Conservation (phyloP, 2,797 vertebrate species). For the Pelodytes ibericus region DNA sequence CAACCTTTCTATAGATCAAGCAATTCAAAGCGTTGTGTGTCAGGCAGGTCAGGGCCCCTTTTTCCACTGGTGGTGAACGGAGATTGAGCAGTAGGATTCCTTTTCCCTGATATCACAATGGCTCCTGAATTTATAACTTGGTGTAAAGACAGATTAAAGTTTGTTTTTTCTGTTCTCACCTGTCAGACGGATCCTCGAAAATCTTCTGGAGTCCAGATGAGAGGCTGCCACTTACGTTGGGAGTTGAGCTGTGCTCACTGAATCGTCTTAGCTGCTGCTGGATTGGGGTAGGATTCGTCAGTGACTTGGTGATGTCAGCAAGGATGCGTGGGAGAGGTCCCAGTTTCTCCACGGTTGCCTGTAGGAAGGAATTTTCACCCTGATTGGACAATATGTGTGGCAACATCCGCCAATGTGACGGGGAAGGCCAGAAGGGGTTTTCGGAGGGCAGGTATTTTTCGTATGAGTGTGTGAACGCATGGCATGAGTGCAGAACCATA, state of each 20-base stretch:
- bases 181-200: slow-evolving; percentile 87
- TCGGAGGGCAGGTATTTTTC: slow-evolving; percentile 70
- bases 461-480: slow-evolving; percentile 67
- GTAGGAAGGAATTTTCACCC: slow-evolving; percentile 99
- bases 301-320: slow-evolving; percentile 86
- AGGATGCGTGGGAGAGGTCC: slow-evolving; percentile 93
- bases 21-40: no score
- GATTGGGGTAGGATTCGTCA: slow-evolving; percentile 82
- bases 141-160: no score
- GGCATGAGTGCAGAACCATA: slow-evolving; percentile 79
- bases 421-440: slow-evolving; percentile 73
- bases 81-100: no score
- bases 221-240: slow-evolving; percentile 88
- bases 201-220: slow-evolving; percentile 93
- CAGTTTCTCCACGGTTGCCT: slow-evolving; percentile 94
- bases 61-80: no score
- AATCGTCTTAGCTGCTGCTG: slow-evolving; percentile 85
- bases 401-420: slow-evolving; percentile 70
- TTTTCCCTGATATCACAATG: no score
- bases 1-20: no score
- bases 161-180: slow-evolving; percentile 74
- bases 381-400: slow-evolving; percentile 83
- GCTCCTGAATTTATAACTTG: no score
- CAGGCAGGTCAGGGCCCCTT: no score
- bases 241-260: slow-evolving; percentile 84